Evolutionary conservation across 2,888 invertebrate genomes (phyloP), one percentile per base, ranked within the genome.

Genomic region (Pomacea canaliculata): DNA sequence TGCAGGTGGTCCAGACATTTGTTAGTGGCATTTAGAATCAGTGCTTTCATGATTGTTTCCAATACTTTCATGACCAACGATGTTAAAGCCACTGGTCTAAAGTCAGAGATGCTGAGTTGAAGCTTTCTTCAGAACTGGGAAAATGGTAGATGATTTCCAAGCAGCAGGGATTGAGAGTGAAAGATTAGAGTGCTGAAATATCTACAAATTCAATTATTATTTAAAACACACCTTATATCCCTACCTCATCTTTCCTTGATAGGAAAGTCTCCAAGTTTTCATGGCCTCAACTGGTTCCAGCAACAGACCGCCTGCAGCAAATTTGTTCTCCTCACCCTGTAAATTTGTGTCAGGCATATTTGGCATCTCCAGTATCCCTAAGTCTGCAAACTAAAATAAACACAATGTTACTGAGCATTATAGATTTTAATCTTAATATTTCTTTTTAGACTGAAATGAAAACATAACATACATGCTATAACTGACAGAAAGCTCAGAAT

Each of bases 311-410:
- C 94, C 95, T 0, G 94, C 94, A 0, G 93, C 93, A 85, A 93
- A 95, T 67, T 79, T 82, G 80, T 93, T 92, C 13, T 81, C 73
- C 9, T 91, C 89, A 12, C 83, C 86, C n/a, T 76, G 67, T 27
- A 94, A 93, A 80, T 94, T 93, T 18, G 95, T 95, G 84, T 95
- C 94, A 0, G 95, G 95, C 65, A 95, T 89, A 82, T 93, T 93
- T 77, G 93, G 93, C 74, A 94, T 93, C 88, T 94, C 93, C 8
- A 95, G 92, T 0, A 95, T 90, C 0, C 95, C 95, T 83, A 94
- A 92, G 7, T 92, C 93, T 0, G 95, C 95, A 59, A 94, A 88
- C 93, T 94, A 83, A 56, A 37, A 16, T 13, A 88, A 83, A 65
- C 83, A 81, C 23, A 49, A 13, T 0, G 49, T 12, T 48, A 18